Evolutionary conservation across 2,113 vertebrate genomes (phyloP).

Genomic region (Fukomys damarensis): DNA sequence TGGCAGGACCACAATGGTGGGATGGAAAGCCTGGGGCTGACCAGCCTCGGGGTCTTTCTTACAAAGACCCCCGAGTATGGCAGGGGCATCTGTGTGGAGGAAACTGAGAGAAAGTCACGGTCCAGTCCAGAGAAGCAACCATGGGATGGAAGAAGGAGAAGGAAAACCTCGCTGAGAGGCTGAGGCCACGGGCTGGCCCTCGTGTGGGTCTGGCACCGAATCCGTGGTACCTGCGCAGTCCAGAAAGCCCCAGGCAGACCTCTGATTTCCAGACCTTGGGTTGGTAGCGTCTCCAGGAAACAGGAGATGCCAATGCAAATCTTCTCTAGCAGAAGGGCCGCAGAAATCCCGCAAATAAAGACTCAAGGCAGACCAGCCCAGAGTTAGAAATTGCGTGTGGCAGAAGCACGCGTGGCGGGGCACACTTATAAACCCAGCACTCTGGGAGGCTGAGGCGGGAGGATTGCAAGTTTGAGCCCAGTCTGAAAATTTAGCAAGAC

Average conservation of each 20-base stretch:
- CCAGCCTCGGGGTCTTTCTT: too few species aligned
- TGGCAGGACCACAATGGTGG: too few species aligned
- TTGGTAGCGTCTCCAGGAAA: not conserved
- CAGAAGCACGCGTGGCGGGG: too few species aligned
- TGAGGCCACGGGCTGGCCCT: not conserved
- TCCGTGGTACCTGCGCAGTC: too few species aligned
- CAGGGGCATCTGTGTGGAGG: not conserved
- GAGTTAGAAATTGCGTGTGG: too few species aligned
- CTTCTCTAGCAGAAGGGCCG: not conserved
- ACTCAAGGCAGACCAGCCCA: too few species aligned
- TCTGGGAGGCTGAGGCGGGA: too few species aligned
- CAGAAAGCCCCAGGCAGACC: not conserved
- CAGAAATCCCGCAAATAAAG: not conserved
- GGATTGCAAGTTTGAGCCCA: too few species aligned
- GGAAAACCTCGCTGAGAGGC: not conserved
- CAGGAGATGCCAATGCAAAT: not conserved
- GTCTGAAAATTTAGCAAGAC: too few species aligned
- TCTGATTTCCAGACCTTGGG: not conserved
- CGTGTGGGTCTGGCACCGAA: not conserved
- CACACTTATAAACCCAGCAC: too few species aligned
- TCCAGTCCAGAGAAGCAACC: not conserved
- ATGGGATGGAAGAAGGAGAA: not conserved
- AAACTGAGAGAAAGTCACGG: not conserved
- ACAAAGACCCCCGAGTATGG: too few species aligned
- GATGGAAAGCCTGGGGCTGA: too few species aligned